Percentiles rank a stretch among this genome's conserved stretches.
These are phyloP conservation scores for Emydocephalus ijimae DNA, from an alignment of 2,113 vertebrate genomes.

Conservation along the genomic window DNA sequence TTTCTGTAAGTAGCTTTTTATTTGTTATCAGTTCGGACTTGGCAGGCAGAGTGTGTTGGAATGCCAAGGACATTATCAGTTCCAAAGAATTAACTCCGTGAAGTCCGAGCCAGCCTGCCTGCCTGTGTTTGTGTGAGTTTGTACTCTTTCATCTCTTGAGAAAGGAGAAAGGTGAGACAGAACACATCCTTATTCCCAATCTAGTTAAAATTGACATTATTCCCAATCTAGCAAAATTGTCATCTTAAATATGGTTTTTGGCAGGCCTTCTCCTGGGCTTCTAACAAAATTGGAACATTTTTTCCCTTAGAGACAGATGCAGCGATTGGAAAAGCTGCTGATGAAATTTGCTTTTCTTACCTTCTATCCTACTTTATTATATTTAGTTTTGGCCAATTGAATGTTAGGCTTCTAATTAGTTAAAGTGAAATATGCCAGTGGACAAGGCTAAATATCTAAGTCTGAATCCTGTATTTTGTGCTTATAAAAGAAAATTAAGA, in stretches of 20 bases:
- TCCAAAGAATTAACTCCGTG: no score
- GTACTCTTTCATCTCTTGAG: no score
- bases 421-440: not conserved
- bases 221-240: not conserved
- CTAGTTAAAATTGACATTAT: not conserved
- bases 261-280: not conserved
- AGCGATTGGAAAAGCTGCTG: not conserved
- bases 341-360: not conserved
- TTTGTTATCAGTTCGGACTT: no score
- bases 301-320: not conserved
- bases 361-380: not conserved
- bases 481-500: not conserved
- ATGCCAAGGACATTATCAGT: no score
- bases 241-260: not conserved
- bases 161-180: no score
- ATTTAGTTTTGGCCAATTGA: not conserved
- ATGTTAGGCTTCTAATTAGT: not conserved
- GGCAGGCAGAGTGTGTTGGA: no score
- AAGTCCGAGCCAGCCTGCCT: no score
- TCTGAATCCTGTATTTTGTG: not conserved
- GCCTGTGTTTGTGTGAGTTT: no score
- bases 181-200: not conserved
- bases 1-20: no score
- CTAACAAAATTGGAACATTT: not conserved
- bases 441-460: not conserved